Conservation (phyloP, 2,888 invertebrate species). For the Platerodrilus igneus region DNA sequence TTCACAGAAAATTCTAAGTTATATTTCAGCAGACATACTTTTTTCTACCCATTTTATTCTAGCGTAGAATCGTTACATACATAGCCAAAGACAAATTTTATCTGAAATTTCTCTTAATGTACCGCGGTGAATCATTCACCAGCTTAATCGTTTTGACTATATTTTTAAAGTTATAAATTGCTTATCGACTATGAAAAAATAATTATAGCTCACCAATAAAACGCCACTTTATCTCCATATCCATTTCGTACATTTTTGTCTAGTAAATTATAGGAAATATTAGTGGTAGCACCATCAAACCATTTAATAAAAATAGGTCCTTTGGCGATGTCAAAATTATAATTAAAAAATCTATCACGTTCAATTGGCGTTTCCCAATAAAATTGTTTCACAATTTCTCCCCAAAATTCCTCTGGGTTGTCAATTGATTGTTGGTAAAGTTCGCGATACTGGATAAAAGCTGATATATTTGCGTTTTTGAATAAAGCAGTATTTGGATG, state of each 20-base stretch:
- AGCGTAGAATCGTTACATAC: no score
- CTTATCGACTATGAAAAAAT: no score
- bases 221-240: slow-evolving; percentile 85
- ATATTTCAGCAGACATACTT: no score
- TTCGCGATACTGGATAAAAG: slow-evolving; percentile 71
- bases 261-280: slow-evolving; percentile 91
- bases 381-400: slow-evolving; percentile 86
- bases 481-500: slow-evolving; percentile 55
- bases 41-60: no score
- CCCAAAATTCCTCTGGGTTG: slow-evolving; percentile 90
- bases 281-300: slow-evolving; percentile 93
- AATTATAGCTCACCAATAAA: slow-evolving; percentile 78
- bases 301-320: slow-evolving; percentile 90
- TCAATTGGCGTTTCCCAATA: slow-evolving; percentile 82
- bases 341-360: slow-evolving; percentile 73
- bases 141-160: no score
- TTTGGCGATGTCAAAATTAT: slow-evolving; percentile 85
- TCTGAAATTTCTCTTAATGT: no score
- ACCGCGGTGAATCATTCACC: no score
- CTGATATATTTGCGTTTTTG: slow-evolving; percentile 61
- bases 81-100: no score
- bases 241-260: slow-evolving; percentile 89
- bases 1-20: no score
- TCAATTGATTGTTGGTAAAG: slow-evolving; percentile 84
- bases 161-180: no score